Conservation (phyloP, 2,113 vertebrate genomes). For the Choloepus hoffmanni region DNA sequence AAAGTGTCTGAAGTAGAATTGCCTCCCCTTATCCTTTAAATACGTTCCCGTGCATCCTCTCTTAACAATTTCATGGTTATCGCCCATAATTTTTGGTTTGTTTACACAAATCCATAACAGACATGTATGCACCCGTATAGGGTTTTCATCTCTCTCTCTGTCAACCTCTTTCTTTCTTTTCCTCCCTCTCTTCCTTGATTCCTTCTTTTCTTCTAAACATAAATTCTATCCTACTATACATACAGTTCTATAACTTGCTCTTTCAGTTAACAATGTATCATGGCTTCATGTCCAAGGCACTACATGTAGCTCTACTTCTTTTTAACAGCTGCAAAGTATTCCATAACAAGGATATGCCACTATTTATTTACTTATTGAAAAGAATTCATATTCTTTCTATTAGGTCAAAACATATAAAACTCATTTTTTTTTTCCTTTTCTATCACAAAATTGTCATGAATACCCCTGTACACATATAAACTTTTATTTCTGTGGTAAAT, state of each 20-base stretch:
- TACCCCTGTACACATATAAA: neutral
- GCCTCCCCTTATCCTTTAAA: neutral
- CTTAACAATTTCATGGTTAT: neutral
- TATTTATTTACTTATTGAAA: neutral
- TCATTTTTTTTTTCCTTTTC: neutral
- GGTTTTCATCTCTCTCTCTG: neutral
- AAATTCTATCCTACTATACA: neutral
- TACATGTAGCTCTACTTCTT: conserved; percentile 6
- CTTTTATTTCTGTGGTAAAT: conserved; percentile 37
- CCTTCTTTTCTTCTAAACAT: conserved; percentile 25
- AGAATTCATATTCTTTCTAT: neutral
- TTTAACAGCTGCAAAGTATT: neutral
- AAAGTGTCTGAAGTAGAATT: neutral
- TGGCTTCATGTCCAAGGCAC: neutral
- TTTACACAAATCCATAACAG: conserved; percentile 21
- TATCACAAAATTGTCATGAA: conserved; percentile 6
- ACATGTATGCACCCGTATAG: neutral
- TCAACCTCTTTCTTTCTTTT: neutral
- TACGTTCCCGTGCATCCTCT: neutral
- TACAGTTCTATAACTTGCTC: conserved; percentile 8
- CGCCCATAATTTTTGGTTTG: neutral
- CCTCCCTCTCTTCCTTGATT: neutral
- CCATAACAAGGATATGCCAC: neutral
- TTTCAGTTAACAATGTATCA: neutral
- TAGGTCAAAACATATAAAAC: conserved; percentile 8